A percentile compares a stretch with the other conserved stretches of the same genome.
phyloP scores from a whole-genome alignment of 2,888 invertebrate genomes.

The Maniola hyperantus region DNA sequence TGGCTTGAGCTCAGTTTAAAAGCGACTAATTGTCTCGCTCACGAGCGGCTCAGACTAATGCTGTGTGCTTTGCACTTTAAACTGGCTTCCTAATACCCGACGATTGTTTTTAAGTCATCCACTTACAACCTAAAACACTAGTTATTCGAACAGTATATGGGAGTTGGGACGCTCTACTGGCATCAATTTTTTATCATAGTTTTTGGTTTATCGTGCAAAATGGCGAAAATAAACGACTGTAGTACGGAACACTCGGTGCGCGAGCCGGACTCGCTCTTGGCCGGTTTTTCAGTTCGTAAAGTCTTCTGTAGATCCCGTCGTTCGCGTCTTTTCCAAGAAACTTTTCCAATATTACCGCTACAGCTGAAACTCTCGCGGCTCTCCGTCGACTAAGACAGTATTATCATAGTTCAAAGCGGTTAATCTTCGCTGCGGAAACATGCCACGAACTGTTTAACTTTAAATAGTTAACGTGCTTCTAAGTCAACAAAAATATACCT shows the following conservation, averaged over 20 bases:
- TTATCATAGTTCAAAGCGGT: background rate
- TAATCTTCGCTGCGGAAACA: background rate
- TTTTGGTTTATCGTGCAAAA: too few relatives aligned
- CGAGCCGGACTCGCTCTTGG: too few relatives aligned
- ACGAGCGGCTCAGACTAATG: conserved; percentile 4
- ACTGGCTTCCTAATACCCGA: background rate
- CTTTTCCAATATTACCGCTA: conserved; percentile 1
- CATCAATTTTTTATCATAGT: too few relatives aligned
- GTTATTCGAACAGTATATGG: too few relatives aligned
- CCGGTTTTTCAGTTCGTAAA: background rate
- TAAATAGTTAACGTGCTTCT: background rate
- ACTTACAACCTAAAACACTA: background rate
- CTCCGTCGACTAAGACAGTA: background rate
- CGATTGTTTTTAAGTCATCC: background rate
- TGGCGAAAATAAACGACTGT: too few relatives aligned
- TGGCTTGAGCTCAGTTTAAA: conserved; percentile 3
- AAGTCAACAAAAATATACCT: background rate
- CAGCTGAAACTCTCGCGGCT: background rate
- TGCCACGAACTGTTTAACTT: background rate
- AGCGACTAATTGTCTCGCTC: background rate
- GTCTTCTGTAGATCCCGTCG: background rate
- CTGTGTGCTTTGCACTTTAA: conserved; percentile 1
- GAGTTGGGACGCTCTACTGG: too few relatives aligned
- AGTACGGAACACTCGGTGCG: background rate
- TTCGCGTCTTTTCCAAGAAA: background rate